Base-by-base conservation (phyloP, 2,888 invertebrate genomes). In the Belgica antarctica region DNA sequence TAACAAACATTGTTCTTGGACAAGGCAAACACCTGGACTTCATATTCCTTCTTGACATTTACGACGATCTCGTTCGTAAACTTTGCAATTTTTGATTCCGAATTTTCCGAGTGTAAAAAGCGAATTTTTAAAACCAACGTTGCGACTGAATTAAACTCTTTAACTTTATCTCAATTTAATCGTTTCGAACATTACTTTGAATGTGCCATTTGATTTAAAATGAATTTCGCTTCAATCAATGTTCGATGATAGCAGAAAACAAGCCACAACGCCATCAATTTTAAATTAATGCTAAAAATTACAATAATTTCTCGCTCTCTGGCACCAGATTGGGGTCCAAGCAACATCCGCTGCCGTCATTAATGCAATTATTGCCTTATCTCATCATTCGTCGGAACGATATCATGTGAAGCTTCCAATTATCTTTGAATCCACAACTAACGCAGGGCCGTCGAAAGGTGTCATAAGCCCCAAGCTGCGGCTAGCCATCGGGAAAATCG, bases 401-500 rank as follows among this genome's bases (percentile, higher is more conserved):
- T 41, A n/a, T n/a, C n/a, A n/a, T n/a, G n/a, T n/a, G n/a, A n/a
- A n/a, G n/a, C n/a, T n/a, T n/a, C n/a, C n/a, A n/a, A n/a, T n/a
- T n/a, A n/a, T n/a, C n/a, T n/a, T n/a, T n/a, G n/a, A n/a, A n/a
- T 8, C 34, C 34, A 31, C 5, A 31, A 8, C 5, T 12, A 12
- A 31, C 34, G 12, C 2, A 52, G 10, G 24, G 24, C 12, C 12
- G 24, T 2, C 62, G 62, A 63, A 63, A 31, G 36, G 41, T 63
- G 63, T 63, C 63, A 62, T 28, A 31, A 62, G 36, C 36, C 17
- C n/a, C n/a, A n/a, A n/a, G n/a, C n/a, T n/a, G n/a, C n/a, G n/a
- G n/a, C n/a, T n/a, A n/a, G n/a, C n/a, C n/a, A n/a, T n/a, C n/a
- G n/a, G n/a, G n/a, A n/a, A n/a, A n/a, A n/a, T n/a, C n/a, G n/a